Base-by-base conservation (phyloP, 2,888 invertebrate species). In the Drosophila anomalata region DNA sequence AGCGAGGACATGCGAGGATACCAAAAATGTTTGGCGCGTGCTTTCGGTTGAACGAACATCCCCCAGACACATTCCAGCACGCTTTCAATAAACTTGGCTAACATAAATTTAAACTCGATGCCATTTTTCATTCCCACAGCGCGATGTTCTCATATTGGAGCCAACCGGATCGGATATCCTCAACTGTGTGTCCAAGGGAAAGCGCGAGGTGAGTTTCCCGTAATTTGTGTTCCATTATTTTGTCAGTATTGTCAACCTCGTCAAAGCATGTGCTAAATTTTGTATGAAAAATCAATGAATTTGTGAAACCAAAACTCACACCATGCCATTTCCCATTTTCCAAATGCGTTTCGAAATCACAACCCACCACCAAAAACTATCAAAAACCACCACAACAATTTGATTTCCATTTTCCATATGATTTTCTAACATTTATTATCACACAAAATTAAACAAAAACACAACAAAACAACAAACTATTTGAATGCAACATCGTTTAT, bases 131-230 rank as follows among this genome's bases (percentile, higher is more conserved):
- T 65, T 48, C 39, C 94, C 94, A 79, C 95, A 98, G 97, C 95
- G 95, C 90, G 97, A 98, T 91, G 95, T 96, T 55, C 93, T 98
- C 78, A 96, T 95, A 90, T 92, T 98, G 93, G 97, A 97, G 91
- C 97, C 98, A 53, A 96, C 96, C 89, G 92, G 91, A 53, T 91
- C 91, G 39, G 97, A 97, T 92, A 96, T 97, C 60, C 96, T 96
- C 70, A 97, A 96, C 92, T 98, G 98, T 91, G 97, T 97, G 75
- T 97, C 97, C 67, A 97, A 97, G 93, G 98, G 98, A 89, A 98
- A 98, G 93, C 96, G 97, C 74, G 97, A 97, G 96, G 97, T 97
- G 92, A 93, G 87, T 8, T 12, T 12, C 4, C 41, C 24, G 12
- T 36, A 33, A 48, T 39, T 24, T 22, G 12, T 17, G 7, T 36